Base-by-base conservation (phyloP, 2,113 vertebrate species). In the Lepus europaeus region DNA sequence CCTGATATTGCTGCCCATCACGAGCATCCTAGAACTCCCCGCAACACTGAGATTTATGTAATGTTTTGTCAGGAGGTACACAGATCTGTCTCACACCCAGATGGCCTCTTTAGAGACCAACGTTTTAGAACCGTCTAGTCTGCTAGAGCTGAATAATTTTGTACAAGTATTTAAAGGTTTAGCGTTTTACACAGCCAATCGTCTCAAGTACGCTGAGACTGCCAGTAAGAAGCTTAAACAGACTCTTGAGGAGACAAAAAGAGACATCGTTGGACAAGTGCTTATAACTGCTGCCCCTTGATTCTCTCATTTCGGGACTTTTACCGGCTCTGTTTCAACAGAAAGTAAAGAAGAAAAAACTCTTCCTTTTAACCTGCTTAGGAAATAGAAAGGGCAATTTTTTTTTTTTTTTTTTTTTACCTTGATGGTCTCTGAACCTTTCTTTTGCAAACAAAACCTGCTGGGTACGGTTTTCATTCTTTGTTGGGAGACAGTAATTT, bases 231-330 rank as follows among this genome's bases (percentile, higher is more conserved):
- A 96, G 95, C 95, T 98, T 98, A 98, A 97, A 94, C 88, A 97
- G 19, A 93, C 90, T 97, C 97, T 97, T 81, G 89, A 98, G 92
- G 73, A 96, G 96, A 95, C 92, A 97, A 94, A 97, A 97, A 97
- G 97, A 98, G 97, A 97, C 36, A 83, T 93, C 87, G 96, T 95
- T 95, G 98, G 90, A 98, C 94, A 97, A 91, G 95, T 84, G 86
- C 93, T 97, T 95, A 92, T 73, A 97, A 84, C 86, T 83, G 83
- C 36, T 79, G 72, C 68, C 81, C 97, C 94, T 97, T 94, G 96
- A 96, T 97, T 98, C 97, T 97, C 96, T 97, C 82, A 96, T 97
- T 96, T 96, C 31, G 49, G 85, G 93, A 97, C 96, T 98, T 97
- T 98, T 27, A 98, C 96, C 97, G 97, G 93, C 89, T 97, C 95